Conservation (phyloP, 2,797 vertebrate species). For the Scomberomorus guttatus region DNA sequence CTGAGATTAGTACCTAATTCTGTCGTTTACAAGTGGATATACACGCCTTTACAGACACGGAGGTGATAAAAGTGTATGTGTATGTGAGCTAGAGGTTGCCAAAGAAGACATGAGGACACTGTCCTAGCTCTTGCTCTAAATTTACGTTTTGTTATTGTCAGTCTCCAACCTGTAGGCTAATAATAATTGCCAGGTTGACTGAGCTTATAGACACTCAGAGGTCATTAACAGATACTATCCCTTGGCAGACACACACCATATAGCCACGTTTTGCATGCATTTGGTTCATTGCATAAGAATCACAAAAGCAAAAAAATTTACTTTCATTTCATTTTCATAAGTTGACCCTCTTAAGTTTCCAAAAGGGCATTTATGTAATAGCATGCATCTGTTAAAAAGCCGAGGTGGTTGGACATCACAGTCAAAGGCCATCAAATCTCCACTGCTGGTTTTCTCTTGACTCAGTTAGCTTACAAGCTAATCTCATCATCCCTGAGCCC, state of each 20-base stretch:
- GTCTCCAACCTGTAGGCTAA: conserved; percentile 25
- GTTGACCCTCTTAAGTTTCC: conserved; percentile 14
- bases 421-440: conserved; percentile 53
- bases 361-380: conserved; percentile 44
- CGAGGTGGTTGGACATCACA: conserved; percentile 21
- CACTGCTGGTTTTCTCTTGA: conserved; percentile 47
- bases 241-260: conserved; percentile 16
- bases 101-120: neutral
- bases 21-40: conserved; percentile 58
- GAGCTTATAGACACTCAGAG: conserved; percentile 29
- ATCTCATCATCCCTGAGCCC: conserved; percentile 77
- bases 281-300: conserved; percentile 31
- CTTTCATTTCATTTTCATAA: conserved; percentile 35
- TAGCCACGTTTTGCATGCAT: neutral
- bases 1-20: conserved; percentile 76
- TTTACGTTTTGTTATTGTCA: conserved; percentile 24
- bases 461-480: conserved; percentile 72
- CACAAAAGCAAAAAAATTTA: conserved; percentile 12
- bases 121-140: conserved; percentile 33
- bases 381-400: conserved; percentile 39
- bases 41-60: conserved; percentile 23
- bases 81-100: neutral
- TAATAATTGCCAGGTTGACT: conserved; percentile 18
- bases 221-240: conserved; percentile 17
- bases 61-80: conserved; percentile 24